Conservation (phyloP, 1,140 invertebrate species). For the Idris sp. region DNA sequence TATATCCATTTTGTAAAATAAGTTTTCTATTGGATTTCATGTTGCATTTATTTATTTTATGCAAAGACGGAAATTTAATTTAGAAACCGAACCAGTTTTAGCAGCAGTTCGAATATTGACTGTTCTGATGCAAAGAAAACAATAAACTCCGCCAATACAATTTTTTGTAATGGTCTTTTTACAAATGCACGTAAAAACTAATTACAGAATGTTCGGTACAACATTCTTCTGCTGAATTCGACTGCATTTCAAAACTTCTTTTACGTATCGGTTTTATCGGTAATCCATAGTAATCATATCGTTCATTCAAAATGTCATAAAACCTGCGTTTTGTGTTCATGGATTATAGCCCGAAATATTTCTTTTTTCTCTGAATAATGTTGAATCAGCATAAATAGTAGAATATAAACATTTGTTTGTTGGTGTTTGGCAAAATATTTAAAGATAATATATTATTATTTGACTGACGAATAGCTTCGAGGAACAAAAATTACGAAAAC, state of each 20-base stretch:
- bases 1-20: conserved; percentile 3
- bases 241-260: background rate
- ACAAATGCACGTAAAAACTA: conserved; percentile 14
- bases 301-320: conserved; percentile 4
- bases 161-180: conserved; percentile 15
- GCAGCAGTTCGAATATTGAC: conserved; percentile 6
- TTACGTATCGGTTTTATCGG: background rate
- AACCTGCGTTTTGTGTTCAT: background rate
- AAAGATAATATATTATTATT: conserved; percentile 25
- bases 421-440: conserved; percentile 16
- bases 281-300: conserved; percentile 2
- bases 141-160: conserved; percentile 14
- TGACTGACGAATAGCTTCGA: conserved; percentile 36
- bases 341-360: too few species aligned
- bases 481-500: conserved; percentile 38
- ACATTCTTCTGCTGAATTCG: conserved; percentile 6
- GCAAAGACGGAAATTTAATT: conserved; percentile 19
- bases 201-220: conserved; percentile 6
- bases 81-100: conserved; percentile 7
- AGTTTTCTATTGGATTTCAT: conserved; percentile 19
- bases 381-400: conserved; percentile 8
- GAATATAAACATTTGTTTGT: conserved; percentile 9
- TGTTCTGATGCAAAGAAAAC: conserved; percentile 13
- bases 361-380: too few species aligned
- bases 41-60: conserved; percentile 16